Base-by-base conservation (phyloP, 1,140 invertebrate species). In the Brevipalpus yothersi region DNA sequence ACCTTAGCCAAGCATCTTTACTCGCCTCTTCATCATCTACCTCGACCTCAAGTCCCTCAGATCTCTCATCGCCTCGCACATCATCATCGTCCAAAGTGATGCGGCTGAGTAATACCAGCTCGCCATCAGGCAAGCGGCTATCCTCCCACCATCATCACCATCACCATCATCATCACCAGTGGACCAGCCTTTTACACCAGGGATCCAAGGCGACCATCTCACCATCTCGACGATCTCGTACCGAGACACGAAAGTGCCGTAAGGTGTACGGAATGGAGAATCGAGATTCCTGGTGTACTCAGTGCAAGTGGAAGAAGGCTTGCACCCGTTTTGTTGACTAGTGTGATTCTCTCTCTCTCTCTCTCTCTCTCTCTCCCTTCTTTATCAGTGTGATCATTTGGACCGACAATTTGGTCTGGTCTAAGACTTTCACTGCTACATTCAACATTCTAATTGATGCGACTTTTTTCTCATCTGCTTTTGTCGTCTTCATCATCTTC, bases 261-360 rank as follows among this genome's bases (percentile, higher is more conserved):
- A 67, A 70, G 72, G 84, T 94, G 0, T 96, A 96, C 71, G 93
- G 93, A 58, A 95, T 97, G 90, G 90, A 95, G 64, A 83, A 92
- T 69, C 77, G 86, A 45, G 89, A 94, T 59, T 79, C 82, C 64
- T 96, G 92, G 93, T 96, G 93, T 75, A 96, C 90, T 17, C 92
- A 96, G 70, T 96, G 93, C 79, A 55, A 55, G n/a, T 55, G 53
- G 53, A 55, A 55, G 39, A 55, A 55, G 53, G 53, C 53, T 41
- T 55, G 53, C 40, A 40, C 53, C n/a, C 53, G 53, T 39, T 55
- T 55, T 39, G 53, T 55, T 39, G 53, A 55, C 21, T 55, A 51
- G 21, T n/a, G 13, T 13, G 10, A 51, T n/a, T n/a, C 12, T 45
- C 0, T 17, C 12, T 17, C 43, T 45, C n/a, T 4, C 10, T 43